phyloP scores from a whole-genome alignment of 2,113 vertebrate genomes.

The Alligator sinensis region DNA sequence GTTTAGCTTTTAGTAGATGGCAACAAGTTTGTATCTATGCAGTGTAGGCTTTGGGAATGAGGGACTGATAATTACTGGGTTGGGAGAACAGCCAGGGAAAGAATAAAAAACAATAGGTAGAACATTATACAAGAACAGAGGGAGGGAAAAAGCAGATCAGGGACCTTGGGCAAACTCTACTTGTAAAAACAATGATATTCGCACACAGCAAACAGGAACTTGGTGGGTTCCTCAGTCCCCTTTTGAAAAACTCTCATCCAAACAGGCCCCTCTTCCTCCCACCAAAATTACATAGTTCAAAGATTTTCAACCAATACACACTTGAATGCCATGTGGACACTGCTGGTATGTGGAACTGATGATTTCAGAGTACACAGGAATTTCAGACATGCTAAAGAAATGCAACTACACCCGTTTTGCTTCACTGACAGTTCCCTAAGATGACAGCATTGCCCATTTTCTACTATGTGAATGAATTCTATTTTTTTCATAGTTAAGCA shows the following conservation, averaged over 20 bases:
- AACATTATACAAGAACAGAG: not conserved
- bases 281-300: not conserved
- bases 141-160: not conserved
- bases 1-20: not conserved
- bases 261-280: not conserved
- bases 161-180: not conserved
- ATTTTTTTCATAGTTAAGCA: not conserved
- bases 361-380: not conserved
- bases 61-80: not conserved
- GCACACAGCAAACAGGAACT: not conserved
- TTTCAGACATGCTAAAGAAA: not conserved
- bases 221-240: not conserved
- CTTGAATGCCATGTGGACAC: not conserved
- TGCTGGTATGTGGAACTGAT: not conserved
- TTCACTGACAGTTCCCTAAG: not conserved
- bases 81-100: not conserved
- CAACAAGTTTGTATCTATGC: not conserved
- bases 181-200: not conserved
- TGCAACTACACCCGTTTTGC: not conserved
- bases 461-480: not conserved
- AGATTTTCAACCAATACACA: not conserved
- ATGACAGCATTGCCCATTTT: not conserved
- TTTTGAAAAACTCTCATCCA: not conserved
- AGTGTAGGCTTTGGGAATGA: not conserved
- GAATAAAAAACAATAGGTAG: not conserved